Percentiles rank a stretch among this genome's conserved stretches.
Evolutionary conservation across 2,113 vertebrate genomes (phyloP).

Genomic region (Nibea albiflora): DNA sequence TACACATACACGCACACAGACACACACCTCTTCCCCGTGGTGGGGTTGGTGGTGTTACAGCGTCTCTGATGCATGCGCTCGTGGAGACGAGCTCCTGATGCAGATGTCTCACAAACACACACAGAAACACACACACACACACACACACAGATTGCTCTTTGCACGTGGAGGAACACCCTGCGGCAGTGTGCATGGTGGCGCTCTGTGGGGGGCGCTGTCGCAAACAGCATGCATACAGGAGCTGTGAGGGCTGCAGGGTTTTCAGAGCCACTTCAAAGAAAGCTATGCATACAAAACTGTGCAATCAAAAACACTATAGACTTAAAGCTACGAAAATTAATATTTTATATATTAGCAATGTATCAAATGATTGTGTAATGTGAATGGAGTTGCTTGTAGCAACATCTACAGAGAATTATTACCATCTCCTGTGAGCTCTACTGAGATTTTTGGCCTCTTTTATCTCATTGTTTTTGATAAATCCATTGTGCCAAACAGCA

Average conservation of each 20-base stretch:
- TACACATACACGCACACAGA: slow-evolving; percentile 15
- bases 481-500: no score
- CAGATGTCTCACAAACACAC: slow-evolving; percentile 2
- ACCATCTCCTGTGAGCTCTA: no score
- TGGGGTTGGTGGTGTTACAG: slow-evolving; percentile 31
- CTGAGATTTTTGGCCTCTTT: no score
- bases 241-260: background rate
- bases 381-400: background rate
- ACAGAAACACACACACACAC: background rate
- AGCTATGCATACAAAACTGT: background rate
- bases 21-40: slow-evolving; percentile 5
- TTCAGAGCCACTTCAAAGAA: background rate
- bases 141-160: background rate
- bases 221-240: slow-evolving; percentile 17
- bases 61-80: slow-evolving; percentile 4
- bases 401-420: no score
- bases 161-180: slow-evolving; percentile 8
- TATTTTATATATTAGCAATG: background rate
- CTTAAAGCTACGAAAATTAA: background rate
- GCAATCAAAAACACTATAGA: background rate
- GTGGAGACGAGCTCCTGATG: slow-evolving; percentile 20
- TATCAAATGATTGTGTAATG: background rate
- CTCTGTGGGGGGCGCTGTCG: slow-evolving; percentile 17
- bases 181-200: background rate
- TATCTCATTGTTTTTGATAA: no score